Conservation (phyloP, 2,888 invertebrate species). For the Cephus spinipes region DNA sequence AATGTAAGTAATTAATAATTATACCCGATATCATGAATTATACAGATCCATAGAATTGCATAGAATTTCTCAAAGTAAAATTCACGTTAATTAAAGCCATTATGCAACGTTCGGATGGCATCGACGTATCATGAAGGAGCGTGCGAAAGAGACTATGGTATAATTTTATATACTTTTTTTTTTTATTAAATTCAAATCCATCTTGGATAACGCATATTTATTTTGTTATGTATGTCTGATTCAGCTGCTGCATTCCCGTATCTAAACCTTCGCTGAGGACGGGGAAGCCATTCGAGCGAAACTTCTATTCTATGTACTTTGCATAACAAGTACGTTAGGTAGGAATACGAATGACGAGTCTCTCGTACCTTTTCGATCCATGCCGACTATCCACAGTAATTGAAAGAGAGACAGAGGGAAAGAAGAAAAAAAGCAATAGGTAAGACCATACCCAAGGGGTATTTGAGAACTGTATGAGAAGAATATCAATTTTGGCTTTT, state of each 20-base stretch:
- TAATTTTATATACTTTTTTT: not conserved
- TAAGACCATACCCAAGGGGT: not conserved
- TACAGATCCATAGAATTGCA: not conserved
- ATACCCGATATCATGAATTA: not conserved
- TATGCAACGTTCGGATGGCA: not conserved
- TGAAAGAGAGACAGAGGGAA: not conserved
- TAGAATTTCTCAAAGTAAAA: not conserved
- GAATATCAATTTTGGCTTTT: not conserved
- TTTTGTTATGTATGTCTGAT: not conserved
- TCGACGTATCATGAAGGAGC: not conserved
- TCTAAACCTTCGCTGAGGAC: not conserved
- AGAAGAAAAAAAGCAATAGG: conserved; percentile 4
- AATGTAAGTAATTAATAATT: not conserved
- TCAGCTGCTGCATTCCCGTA: not conserved
- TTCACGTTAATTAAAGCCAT: not conserved
- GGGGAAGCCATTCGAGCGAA: not conserved
- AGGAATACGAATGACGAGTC: not conserved
- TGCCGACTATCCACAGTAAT: conserved; percentile 31
- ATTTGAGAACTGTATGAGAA: not conserved
- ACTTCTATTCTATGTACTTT: not conserved
- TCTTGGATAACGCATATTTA: not conserved
- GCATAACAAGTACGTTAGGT: not conserved
- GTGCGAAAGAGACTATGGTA: not conserved
- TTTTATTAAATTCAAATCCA: too few relatives aligned
- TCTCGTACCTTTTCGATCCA: conserved; percentile 41